Base-by-base conservation (phyloP, 30 jellyfish, hydroid and myxozoan genomes). In the Phacellophora camtschatica region DNA sequence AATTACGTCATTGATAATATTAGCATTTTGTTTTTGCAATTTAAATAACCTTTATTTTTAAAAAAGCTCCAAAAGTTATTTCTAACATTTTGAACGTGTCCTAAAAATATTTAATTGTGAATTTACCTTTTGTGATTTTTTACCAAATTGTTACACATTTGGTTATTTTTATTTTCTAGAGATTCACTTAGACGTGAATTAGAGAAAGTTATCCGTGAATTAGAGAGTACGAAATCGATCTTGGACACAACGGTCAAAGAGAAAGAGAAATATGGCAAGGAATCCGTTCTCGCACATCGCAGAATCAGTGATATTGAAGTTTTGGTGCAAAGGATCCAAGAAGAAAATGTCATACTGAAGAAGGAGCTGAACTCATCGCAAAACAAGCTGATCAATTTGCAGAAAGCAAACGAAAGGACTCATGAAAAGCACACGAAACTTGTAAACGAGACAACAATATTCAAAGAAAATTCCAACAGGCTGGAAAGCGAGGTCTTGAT, bases 261-360 rank as follows among this genome's bases (percentile, higher is more conserved):
- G 39, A 93, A 93, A 63, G 99, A 93, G 11, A 90, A 96, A 15
- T 39, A 72, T 71, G 67, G 71, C 66, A 93, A 93, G 67, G 99
- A 93, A 57, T 43, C 86, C 5, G 61, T 51, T 31, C 28, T 81
- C n/a, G 79, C 92, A 0, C 73, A 79, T 42, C 88, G 99, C 61
- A 46, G 85, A 68, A 58, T 83, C 57, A 69, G 85, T 50, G 99
- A 93, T 62, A 41, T 76, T n/a, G 99, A 87, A 81, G 77, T 93
- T 61, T 66, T 59, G 66, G 87, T 93, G 32, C 95, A 87, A 36
- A 86, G 95, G 36, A 79, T 81, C 20, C 96, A 81, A 74, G 99
- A 93, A 36, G 99, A 93, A 54, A 80, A 79, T 58, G 66, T 25
- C 34, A 56, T 71, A 59, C 63, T 74, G 42, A 74, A 90, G 71